These are phyloP conservation scores for Bombus breviceps DNA, from an alignment of 1,140 invertebrate species.

Conservation along the genomic window DNA sequence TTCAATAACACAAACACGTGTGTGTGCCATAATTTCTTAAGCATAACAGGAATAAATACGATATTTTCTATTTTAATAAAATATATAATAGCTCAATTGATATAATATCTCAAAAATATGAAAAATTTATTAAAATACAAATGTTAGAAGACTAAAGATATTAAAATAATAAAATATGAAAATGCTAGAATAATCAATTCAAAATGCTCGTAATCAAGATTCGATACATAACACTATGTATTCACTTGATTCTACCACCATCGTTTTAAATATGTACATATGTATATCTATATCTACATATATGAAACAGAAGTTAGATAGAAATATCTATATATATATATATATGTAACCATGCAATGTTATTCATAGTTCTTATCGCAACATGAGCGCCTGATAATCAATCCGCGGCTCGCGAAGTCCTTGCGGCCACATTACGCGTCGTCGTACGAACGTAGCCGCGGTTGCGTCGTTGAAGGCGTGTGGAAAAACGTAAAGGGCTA, in stretches of 20 bases:
- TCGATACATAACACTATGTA: background rate
- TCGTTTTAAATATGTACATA: background rate
- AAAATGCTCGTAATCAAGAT: background rate
- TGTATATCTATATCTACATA: background rate
- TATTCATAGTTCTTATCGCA: conserved; percentile 50
- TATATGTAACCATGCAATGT: conserved; percentile 1
- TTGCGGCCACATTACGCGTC: conserved; percentile 73
- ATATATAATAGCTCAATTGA: background rate
- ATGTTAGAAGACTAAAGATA: background rate
- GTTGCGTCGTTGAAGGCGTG: conserved; percentile 60
- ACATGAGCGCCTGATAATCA: conserved; percentile 74
- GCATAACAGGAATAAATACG: no score
- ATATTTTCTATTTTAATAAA: background rate
- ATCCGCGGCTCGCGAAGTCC: conserved; percentile 80
- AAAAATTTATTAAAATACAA: background rate
- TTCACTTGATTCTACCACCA: no score
- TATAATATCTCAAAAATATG: background rate
- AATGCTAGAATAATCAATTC: background rate
- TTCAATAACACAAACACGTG: no score
- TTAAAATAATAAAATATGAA: background rate
- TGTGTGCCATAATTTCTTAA: no score
- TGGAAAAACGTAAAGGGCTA: conserved; percentile 55
- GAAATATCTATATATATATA: background rate
- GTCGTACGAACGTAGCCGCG: conserved; percentile 59
- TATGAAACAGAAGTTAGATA: background rate